Evolutionary conservation across 2,113 vertebrate species (phyloP), one percentile per base, ranked within the genome.

Genomic region (Lasiurus cinereus): DNA sequence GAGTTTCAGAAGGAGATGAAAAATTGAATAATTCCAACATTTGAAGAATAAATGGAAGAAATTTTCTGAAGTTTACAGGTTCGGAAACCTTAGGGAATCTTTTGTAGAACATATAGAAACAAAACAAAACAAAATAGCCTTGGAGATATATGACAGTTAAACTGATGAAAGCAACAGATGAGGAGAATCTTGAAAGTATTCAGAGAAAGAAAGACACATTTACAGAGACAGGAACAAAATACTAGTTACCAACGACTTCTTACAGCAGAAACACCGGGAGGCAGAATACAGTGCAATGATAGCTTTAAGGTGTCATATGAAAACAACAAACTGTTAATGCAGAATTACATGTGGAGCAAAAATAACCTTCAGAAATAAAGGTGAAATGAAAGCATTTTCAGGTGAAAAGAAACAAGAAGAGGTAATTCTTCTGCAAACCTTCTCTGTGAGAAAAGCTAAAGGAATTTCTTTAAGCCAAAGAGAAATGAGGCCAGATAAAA

Each of bases 11-110:
- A 89, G 27, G 43, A 90, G 29, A 13, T 52, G 46, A 50, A 3
- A 29, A 73, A 89, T n/a, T 21, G 29, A 21, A 18, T 66, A 92
- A 79, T 48, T 5, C 27, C 33, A 91, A 91, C 18, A 79, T 62
- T 29, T 95, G n/a, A 80, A 74, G 59, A 74, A 88, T 79, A 66
- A 73, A 85, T 88, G 27, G 16, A 10, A 39, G 48, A 91, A 73
- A 43, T 29, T 92, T 64, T 33, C 10, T n/a, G 33, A 84, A 22
- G 52, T 88, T 87, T 74, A 59, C 8, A 77, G 19, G 80, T n/a
- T 79, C 13, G 24, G 33, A 89, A 85, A 85, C 5, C 7, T 50
- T 27, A 52, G 9, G 33, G 16, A 66, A 29, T 31, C 4, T 6
- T 88, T 31, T 43, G 13, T 56, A 52, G 15, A 59, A 36, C 66